Percentiles rank a stretch among this genome's conserved stretches.
phyloP scores from a whole-genome alignment of 2,113 vertebrate species.

The Meriones unguiculatus region DNA sequence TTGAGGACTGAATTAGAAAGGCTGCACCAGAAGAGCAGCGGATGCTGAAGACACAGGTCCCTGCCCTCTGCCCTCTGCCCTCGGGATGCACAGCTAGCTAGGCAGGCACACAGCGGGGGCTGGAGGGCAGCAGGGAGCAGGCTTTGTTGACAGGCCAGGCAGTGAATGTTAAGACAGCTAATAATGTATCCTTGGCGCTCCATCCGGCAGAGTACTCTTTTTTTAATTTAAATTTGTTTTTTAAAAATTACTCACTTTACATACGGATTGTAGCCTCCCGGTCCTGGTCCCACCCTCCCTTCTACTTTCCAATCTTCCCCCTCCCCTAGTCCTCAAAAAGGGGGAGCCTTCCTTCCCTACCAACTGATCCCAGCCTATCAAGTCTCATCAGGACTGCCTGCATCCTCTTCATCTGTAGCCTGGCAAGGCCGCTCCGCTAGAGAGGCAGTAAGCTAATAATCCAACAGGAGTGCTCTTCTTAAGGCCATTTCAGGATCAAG shows the following conservation, averaged over 20 bases:
- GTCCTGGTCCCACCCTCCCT: too few relatives aligned
- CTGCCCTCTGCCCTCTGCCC: background rate
- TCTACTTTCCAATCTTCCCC: too few relatives aligned
- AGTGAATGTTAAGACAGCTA: background rate
- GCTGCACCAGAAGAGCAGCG: background rate
- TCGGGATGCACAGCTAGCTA: background rate
- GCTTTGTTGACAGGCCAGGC: background rate
- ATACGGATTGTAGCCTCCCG: too few relatives aligned
- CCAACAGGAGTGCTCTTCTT: background rate
- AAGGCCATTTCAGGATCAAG: background rate
- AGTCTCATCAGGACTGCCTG: too few relatives aligned
- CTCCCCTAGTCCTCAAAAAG: too few relatives aligned
- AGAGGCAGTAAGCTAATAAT: too few relatives aligned
- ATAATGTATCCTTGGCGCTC: background rate
- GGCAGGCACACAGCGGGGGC: background rate
- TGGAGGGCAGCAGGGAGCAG: background rate
- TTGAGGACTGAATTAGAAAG: constrained; percentile 2
- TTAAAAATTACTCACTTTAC: too few relatives aligned
- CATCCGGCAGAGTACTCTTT: background rate
- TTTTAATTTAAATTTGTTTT: too few relatives aligned
- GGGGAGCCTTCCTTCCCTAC: too few relatives aligned
- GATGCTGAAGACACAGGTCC: background rate
- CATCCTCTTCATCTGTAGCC: too few relatives aligned
- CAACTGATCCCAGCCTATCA: too few relatives aligned
- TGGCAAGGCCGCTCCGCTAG: too few relatives aligned